phyloP scores from a whole-genome alignment of 2,797 vertebrate species.

The Pyrrhura leucotis region DNA sequence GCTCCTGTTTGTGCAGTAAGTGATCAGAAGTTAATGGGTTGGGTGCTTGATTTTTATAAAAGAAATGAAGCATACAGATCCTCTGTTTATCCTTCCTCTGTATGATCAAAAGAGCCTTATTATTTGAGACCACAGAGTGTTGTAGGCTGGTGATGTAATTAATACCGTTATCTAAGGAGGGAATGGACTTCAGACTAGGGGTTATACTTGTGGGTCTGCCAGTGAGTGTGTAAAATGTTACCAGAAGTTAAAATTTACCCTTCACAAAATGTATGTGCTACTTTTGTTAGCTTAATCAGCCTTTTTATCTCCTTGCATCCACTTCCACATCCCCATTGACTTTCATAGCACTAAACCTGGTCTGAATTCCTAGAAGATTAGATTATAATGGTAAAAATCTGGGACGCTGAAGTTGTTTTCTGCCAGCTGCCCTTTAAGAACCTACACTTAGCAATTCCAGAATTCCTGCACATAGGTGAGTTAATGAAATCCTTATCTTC shows the following conservation, averaged over 20 bases:
- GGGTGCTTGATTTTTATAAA: background rate
- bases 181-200: background rate
- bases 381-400: background rate
- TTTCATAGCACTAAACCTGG: background rate
- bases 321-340: background rate
- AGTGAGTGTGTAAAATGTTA: background rate
- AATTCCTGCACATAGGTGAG: rapidly evolving
- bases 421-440: background rate
- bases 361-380: background rate
- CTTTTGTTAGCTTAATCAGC: background rate
- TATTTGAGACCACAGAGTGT: background rate
- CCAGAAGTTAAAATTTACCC: slow-evolving; percentile 27
- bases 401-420: background rate
- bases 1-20: background rate
- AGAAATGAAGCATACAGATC: rapidly evolving
- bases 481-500: background rate
- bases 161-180: background rate
- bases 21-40: background rate
- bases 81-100: background rate
- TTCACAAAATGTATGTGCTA: rapidly evolving
- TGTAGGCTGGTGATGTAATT: background rate
- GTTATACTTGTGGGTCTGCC: background rate
- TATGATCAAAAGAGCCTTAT: background rate
- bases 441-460: background rate
- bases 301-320: background rate